Evolutionary conservation across 2,113 vertebrate species (phyloP).

Genomic region (Tyrannus savana): DNA sequence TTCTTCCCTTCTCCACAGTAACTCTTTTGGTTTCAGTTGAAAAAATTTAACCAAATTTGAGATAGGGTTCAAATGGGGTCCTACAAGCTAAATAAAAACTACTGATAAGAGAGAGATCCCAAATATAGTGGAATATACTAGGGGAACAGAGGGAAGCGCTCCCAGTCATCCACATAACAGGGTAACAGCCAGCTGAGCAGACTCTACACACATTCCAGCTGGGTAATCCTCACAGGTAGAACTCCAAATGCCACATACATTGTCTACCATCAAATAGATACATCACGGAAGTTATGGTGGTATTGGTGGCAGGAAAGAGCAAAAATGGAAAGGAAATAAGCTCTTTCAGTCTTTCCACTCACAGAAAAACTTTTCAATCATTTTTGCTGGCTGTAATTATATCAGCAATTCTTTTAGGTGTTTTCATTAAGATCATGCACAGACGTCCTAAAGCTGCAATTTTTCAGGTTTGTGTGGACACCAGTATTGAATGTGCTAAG

Average conservation of each 20-base stretch:
- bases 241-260: not conserved
- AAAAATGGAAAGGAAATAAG: not conserved
- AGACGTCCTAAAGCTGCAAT: not conserved
- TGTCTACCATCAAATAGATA: not conserved
- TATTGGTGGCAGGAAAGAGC: not conserved
- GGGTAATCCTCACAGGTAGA: accelerated
- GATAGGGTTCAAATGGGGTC: not conserved
- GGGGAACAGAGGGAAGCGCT: not conserved
- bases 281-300: not conserved
- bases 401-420: not conserved
- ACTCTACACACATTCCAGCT: too few species aligned
- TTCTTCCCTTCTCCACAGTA: not conserved
- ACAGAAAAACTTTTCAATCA: not conserved
- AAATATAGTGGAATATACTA: not conserved
- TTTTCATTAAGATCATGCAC: not conserved
- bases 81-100: not conserved
- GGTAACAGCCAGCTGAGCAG: not conserved
- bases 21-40: not conserved
- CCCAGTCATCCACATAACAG: not conserved
- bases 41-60: not conserved
- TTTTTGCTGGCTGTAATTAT: not conserved
- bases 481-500: not conserved
- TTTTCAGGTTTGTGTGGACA: not conserved
- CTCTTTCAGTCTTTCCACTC: not conserved
- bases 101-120: not conserved